Conservation (phyloP, 2,888 invertebrate species). For the Melinopterus prodromus region DNA sequence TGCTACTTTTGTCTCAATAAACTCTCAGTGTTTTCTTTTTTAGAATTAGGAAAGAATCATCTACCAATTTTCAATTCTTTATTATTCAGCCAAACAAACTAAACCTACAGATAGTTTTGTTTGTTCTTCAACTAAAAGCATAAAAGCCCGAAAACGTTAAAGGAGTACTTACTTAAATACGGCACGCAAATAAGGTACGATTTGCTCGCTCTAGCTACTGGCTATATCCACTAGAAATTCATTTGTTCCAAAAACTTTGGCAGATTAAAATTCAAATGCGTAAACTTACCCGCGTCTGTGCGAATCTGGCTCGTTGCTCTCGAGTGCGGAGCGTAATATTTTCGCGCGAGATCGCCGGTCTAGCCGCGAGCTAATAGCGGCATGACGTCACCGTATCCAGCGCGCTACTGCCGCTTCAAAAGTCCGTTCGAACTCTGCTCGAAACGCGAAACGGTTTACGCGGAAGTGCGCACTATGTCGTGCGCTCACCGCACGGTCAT, state of each 20-base stretch:
- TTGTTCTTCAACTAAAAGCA: too few relatives aligned
- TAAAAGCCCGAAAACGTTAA: too few relatives aligned
- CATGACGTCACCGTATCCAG: constrained; percentile 38
- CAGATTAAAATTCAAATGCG: not conserved
- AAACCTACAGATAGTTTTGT: too few relatives aligned
- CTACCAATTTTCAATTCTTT: too few relatives aligned
- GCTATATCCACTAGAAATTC: not conserved
- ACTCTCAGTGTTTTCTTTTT: too few relatives aligned
- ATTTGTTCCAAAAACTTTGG: not conserved
- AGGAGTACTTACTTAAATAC: too few relatives aligned
- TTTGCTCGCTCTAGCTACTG: too few relatives aligned
- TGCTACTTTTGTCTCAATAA: too few relatives aligned
- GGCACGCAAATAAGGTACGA: not conserved
- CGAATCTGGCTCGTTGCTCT: not conserved
- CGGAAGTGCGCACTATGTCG: constrained; percentile 24
- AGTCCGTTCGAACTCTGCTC: not conserved
- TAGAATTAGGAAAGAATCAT: too few relatives aligned
- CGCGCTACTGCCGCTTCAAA: constrained; percentile 31
- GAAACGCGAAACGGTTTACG: not conserved
- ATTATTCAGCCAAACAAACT: too few relatives aligned
- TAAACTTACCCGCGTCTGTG: not conserved
- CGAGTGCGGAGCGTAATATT: not conserved
- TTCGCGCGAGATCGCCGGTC: constrained; percentile 20
- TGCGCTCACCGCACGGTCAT: constrained; percentile 20
- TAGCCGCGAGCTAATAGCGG: constrained; percentile 17